Percentiles rank a stretch among this genome's conserved stretches.
Conservation (phyloP, 2,888 invertebrate genomes). For the Charanyca ferruginea region DNA sequence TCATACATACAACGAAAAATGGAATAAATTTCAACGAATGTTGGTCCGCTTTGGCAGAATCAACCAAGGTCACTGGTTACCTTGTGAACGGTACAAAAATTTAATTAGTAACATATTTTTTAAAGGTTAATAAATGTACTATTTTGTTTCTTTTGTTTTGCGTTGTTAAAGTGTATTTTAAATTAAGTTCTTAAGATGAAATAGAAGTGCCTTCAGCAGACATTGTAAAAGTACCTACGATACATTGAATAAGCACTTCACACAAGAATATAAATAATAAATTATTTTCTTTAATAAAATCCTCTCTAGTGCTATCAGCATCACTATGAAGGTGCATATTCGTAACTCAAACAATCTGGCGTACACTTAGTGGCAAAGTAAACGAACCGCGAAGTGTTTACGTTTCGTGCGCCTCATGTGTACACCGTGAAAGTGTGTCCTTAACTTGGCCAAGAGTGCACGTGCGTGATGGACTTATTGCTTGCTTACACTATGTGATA, state of each 20-base stretch:
- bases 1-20: too few relatives aligned
- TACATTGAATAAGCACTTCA: neutral
- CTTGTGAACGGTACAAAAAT: neutral
- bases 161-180: constrained; percentile 1
- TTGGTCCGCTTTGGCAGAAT: too few relatives aligned
- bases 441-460: constrained; percentile 60
- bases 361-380: constrained; percentile 74
- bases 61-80: neutral
- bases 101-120: neutral
- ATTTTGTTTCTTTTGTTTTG: neutral
- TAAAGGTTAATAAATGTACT: neutral
- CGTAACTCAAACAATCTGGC: constrained; percentile 69
- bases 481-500: constrained; percentile 43
- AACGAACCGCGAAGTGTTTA: constrained; percentile 78
- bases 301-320: constrained; percentile 13
- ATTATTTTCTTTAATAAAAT: constrained; percentile 1
- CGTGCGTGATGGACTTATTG: constrained; percentile 62
- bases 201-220: neutral
- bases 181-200: constrained; percentile 1
- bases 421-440: constrained; percentile 64
- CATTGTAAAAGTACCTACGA: neutral
- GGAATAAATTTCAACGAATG: too few relatives aligned
- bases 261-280: neutral
- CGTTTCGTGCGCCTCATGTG: constrained; percentile 71
- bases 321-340: constrained; percentile 63